Conservation (phyloP, 2,797 vertebrate genomes). For the Pampus argenteus region DNA sequence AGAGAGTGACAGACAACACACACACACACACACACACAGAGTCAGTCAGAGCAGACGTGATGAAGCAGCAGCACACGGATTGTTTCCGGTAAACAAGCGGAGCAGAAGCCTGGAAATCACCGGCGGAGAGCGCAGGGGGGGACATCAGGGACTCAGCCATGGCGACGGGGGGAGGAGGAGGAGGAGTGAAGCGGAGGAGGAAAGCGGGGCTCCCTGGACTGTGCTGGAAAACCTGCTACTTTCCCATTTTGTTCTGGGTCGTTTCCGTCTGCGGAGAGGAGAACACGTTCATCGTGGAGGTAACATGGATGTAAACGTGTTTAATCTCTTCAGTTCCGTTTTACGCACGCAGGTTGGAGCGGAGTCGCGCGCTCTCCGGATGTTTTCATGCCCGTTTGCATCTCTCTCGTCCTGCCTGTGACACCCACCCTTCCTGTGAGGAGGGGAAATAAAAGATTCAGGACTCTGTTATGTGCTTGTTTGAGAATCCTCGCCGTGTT, state of each 20-base stretch:
- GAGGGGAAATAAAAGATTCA: conserved; percentile 42
- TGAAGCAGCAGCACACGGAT: conserved; percentile 48
- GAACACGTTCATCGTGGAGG: conserved; percentile 86
- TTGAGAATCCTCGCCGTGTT: not conserved
- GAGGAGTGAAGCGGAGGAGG: conserved; percentile 71
- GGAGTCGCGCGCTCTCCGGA: conserved; percentile 20
- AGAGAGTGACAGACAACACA: conserved; percentile 19
- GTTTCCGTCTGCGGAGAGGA: conserved; percentile 85
- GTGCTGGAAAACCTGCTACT: conserved; percentile 85
- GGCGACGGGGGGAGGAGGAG: conserved; percentile 81
- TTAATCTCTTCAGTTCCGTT: not conserved
- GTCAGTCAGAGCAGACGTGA: conserved; percentile 18
- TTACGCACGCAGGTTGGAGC: conserved; percentile 19
- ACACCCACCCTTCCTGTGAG: conserved; percentile 6
- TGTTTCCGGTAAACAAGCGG: conserved; percentile 68
- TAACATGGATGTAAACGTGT: no score
- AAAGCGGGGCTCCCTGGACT: conserved; percentile 79
- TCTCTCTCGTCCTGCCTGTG: conserved; percentile 4
- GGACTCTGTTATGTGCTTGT: not conserved
- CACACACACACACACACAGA: not conserved
- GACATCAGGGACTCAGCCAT: conserved; percentile 76
- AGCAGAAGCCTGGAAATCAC: conserved; percentile 72
- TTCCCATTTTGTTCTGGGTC: conserved; percentile 84
- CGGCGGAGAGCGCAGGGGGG: conserved; percentile 64
- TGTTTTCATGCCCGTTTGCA: conserved; percentile 22